phyloP scores from a whole-genome alignment of 2,888 invertebrate species.

The Ctenicera cuprea region DNA sequence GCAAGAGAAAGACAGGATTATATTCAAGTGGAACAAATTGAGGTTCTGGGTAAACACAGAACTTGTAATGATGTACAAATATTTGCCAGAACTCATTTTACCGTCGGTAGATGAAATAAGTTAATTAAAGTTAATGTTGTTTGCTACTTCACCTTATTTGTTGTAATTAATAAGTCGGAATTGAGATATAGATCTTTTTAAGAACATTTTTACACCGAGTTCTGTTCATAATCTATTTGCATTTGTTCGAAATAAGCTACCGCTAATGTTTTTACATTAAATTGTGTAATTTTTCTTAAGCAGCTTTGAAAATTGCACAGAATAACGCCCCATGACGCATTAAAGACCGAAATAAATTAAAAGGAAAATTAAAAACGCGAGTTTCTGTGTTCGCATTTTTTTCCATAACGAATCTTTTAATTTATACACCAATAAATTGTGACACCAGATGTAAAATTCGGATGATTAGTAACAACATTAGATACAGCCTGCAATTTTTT shows the following conservation, averaged over 20 bases:
- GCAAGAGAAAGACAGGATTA: conserved; percentile 46
- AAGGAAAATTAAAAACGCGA: conserved; percentile 16
- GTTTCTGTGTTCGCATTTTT: conserved; percentile 1
- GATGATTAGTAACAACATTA: conserved; percentile 27
- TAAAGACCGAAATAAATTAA: conserved; percentile 19
- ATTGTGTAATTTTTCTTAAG: conserved; percentile 27
- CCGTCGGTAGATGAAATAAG: conserved; percentile 54
- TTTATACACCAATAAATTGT: conserved; percentile 24
- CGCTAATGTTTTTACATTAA: conserved; percentile 29
- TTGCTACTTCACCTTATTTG: conserved; percentile 53
- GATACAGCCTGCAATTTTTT: conserved; percentile 14
- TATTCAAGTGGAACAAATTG: conserved; percentile 53
- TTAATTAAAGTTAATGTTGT: conserved; percentile 56
- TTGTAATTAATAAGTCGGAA: conserved; percentile 53
- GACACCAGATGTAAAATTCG: conserved; percentile 10
- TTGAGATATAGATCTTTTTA: conserved; percentile 48
- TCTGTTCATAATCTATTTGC: conserved; percentile 27
- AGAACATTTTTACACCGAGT: background rate
- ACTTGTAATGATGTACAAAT: conserved; percentile 56
- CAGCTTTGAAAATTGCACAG: conserved; percentile 15
- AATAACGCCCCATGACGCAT: conserved; percentile 11
- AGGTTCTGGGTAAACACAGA: conserved; percentile 51
- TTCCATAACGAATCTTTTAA: background rate
- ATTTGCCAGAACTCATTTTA: conserved; percentile 53
- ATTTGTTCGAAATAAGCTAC: conserved; percentile 28